phyloP scores from a whole-genome alignment of 2,113 vertebrate species.

The Corythoichthys intestinalis region DNA sequence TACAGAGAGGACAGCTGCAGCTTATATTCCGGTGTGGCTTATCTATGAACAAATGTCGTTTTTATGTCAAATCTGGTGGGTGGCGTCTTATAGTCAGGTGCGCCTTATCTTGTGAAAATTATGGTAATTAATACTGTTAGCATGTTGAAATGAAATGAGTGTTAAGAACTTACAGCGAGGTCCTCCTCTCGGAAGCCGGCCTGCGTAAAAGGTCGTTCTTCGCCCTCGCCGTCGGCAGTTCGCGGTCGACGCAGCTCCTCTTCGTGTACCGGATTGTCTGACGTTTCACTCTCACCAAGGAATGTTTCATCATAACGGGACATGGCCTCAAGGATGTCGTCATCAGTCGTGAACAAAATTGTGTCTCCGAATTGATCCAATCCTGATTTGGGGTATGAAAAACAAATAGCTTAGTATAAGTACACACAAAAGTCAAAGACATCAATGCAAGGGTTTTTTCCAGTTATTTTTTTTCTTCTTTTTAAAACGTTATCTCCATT shows the following conservation, averaged over 20 bases:
- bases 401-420: not conserved
- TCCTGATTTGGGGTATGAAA: constrained; percentile 58
- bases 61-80: too few species aligned
- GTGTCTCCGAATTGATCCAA: constrained; percentile 96
- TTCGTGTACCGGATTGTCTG: constrained; percentile 60
- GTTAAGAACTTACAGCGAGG: constrained; percentile 57
- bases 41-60: too few species aligned
- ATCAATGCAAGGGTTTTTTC: too few species aligned
- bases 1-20: too few species aligned
- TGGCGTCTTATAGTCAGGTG: too few species aligned
- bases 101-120: too few species aligned
- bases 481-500: too few species aligned
- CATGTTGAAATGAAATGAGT: too few species aligned
- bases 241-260: constrained; percentile 84
- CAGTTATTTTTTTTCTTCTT: too few species aligned
- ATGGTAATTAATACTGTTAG: too few species aligned
- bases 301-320: constrained; percentile 84
- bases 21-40: too few species aligned
- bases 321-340: constrained; percentile 92
- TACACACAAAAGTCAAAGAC: too few species aligned
- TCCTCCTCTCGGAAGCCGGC: constrained; percentile 73
- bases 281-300: constrained; percentile 64
- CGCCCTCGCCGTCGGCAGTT: constrained; percentile 85
- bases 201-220: constrained; percentile 88
- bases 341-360: constrained; percentile 92